Conservation (phyloP, 2,113 vertebrate genomes). For the Dromaius novaehollandiae region DNA sequence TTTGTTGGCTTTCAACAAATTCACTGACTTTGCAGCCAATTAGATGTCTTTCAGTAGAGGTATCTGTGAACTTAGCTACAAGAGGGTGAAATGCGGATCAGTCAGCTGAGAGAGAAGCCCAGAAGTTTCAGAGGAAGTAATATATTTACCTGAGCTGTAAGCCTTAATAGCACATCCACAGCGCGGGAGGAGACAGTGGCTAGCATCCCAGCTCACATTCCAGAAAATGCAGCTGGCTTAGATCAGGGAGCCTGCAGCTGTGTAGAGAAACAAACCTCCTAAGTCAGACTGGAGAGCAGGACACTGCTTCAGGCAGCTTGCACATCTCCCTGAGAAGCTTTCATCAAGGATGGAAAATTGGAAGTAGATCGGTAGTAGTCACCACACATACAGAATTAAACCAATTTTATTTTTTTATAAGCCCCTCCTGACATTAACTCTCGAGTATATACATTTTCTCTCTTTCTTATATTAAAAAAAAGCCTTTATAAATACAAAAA, state of each 20-base stretch:
- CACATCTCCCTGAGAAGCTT: background rate
- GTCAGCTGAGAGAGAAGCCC: background rate
- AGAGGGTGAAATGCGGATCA: background rate
- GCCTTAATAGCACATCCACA: background rate
- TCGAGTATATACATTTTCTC: background rate
- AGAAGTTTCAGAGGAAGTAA: background rate
- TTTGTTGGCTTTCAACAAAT: background rate
- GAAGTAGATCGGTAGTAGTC: background rate
- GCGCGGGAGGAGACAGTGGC: background rate
- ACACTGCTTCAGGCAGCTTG: background rate
- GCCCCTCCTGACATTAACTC: background rate
- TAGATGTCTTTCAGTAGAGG: background rate
- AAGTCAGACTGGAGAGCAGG: background rate
- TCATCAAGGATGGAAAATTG: background rate
- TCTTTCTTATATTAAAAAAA: background rate
- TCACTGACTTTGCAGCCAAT: background rate
- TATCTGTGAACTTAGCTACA: background rate
- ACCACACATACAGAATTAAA: background rate
- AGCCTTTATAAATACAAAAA: background rate
- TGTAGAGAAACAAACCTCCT: background rate
- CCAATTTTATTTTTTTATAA: background rate
- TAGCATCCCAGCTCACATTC: background rate
- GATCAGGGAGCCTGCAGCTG: constrained; percentile 28
- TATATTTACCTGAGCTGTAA: constrained; percentile 6
- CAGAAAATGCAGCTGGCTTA: constrained; percentile 4